Evolutionary conservation across 2,113 vertebrate genomes (phyloP), one percentile per base, ranked within the genome.

Genomic region (Pomatorhinus ruficollis): DNA sequence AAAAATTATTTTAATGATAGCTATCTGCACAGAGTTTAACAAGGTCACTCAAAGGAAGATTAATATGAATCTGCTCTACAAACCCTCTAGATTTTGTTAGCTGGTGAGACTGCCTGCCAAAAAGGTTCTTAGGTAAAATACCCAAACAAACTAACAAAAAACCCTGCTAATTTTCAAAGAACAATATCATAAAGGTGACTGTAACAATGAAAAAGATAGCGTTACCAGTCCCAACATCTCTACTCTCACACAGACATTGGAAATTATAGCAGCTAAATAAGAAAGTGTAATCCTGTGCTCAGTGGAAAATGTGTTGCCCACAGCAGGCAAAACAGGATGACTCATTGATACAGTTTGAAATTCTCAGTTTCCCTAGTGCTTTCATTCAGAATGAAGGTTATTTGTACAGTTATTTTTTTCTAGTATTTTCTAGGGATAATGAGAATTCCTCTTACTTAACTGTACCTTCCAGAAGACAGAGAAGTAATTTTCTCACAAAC

Each of bases 371-470:
- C 69, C 83, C 71, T 44, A 57, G 71, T 70, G 78, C 70, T 90
- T 94, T 91, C 52, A 68, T 63, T 77, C 82, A 86, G 79, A 95
- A 74, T 49, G 54, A 74, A 96, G 83, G 71, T 71, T 96, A 94
- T 95, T 95, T 91, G 91, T 77, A 88, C 56, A 80, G 63, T 70
- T 47, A 37, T 70, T 94, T 94, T 94, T 96, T 88, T 39, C 85
- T 85, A 90, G 79, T 54, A 77, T 94, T 96, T 86, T 83, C 85
- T 56, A 88, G 59, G 89, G 94, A 93, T 95, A 96, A 95, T 94
- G 78, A 93, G 82, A 95, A 96, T 90, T 93, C 78, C 82, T 88
- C 78, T 83, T 87, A 95, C 74, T 95, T 95, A 97, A 96, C 88
- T 93, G 90, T 91, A 94, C 94, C 87, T 95, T 95, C 80, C 89